Evolutionary conservation across 2,888 invertebrate species (phyloP).

Genomic region (Eurytoma californica): DNA sequence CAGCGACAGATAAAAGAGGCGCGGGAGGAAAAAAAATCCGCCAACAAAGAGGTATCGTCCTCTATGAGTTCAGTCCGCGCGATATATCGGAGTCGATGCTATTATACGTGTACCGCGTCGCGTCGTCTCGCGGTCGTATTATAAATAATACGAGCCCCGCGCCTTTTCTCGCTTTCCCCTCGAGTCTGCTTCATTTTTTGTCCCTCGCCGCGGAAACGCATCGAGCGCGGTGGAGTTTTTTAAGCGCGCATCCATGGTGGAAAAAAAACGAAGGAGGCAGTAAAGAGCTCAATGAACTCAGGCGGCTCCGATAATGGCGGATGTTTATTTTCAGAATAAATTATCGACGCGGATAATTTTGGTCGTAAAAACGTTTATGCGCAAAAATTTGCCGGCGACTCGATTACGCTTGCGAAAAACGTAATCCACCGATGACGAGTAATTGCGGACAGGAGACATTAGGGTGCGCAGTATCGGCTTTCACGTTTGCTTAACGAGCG

Average conservation of each 20-base stretch:
- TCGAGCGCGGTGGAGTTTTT: no score
- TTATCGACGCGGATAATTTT: no score
- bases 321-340: background rate
- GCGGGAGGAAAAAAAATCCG: background rate
- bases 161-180: background rate
- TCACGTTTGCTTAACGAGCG: slow-evolving; percentile 42
- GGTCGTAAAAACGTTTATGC: background rate
- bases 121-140: slow-evolving; percentile 19
- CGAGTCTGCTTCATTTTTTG: background rate
- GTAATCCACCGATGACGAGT: background rate
- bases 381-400: background rate
- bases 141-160: slow-evolving; percentile 44
- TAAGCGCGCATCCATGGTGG: background rate
- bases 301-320: slow-evolving; percentile 9
- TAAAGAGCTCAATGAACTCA: slow-evolving; percentile 30
- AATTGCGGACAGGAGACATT: slow-evolving; percentile 6
- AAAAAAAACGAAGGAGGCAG: background rate
- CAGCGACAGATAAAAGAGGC: slow-evolving; percentile 16
- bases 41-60: background rate
- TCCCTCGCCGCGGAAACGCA: background rate
- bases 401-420: background rate
- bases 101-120: background rate
- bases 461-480: slow-evolving; percentile 29
- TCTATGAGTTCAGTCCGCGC: background rate
- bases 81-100: background rate